Evolutionary conservation across 2,888 invertebrate genomes (phyloP).

Genomic region (Drosophila kambysellisi): DNA sequence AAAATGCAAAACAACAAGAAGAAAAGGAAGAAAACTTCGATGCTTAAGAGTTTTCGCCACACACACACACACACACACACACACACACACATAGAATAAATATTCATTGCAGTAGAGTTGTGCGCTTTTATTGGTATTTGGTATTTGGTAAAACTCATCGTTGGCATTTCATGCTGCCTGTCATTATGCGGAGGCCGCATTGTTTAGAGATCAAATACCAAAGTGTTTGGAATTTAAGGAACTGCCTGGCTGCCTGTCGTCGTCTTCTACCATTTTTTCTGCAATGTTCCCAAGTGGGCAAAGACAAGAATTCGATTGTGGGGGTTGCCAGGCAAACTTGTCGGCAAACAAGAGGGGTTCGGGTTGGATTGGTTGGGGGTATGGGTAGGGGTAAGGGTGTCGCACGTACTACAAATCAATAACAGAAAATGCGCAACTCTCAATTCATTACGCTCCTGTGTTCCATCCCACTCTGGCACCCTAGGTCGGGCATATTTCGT

Average conservation of each 20-base stretch:
- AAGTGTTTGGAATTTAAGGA: constrained; percentile 74
- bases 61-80: not conserved
- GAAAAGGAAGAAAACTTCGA: not conserved
- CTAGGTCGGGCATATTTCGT: constrained; percentile 52
- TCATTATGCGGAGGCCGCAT: constrained; percentile 70
- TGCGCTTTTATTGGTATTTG: constrained; percentile 56
- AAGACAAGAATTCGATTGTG: constrained; percentile 46
- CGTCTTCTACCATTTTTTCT: constrained; percentile 10
- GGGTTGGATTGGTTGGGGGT: not conserved
- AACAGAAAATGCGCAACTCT: constrained; percentile 49
- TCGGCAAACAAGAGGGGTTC: not conserved
- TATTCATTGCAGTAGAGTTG: constrained; percentile 16
- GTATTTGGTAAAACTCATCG: constrained; percentile 71
- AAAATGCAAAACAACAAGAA: constrained; percentile 33
- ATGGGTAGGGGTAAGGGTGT: not conserved
- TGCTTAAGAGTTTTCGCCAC: not conserved
- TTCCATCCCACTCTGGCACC: not conserved
- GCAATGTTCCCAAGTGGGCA: constrained; percentile 19
- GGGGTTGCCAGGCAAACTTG: constrained; percentile 10
- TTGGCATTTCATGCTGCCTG: constrained; percentile 69
- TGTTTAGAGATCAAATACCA: constrained; percentile 77
- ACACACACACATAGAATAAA: constrained; percentile 22
- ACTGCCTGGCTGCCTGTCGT: constrained; percentile 29
- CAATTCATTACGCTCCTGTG: not conserved
- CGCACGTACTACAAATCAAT: constrained; percentile 69